Percentiles rank a stretch among this genome's conserved stretches.
phyloP scores from a whole-genome alignment of 2,797 vertebrate species.

The Clamator glandarius region DNA sequence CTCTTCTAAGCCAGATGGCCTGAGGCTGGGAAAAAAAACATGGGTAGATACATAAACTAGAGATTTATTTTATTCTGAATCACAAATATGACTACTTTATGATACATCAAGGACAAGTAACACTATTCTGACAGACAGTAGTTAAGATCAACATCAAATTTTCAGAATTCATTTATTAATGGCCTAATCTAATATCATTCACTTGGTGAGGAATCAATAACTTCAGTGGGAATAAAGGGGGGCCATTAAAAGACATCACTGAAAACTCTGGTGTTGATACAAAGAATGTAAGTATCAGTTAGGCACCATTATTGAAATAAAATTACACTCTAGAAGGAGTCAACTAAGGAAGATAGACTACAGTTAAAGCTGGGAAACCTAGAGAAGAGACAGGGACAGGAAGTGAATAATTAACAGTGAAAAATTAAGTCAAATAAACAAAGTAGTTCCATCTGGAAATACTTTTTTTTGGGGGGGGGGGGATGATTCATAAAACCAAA shows the following conservation, averaged over 20 bases:
- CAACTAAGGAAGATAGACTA: background rate
- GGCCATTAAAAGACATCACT: background rate
- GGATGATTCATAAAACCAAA: background rate
- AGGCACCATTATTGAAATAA: background rate
- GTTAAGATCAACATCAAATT: background rate
- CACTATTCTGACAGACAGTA: background rate
- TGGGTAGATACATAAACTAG: background rate
- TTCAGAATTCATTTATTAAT: background rate
- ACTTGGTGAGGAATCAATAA: background rate
- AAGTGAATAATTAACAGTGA: background rate
- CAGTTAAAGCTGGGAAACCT: background rate
- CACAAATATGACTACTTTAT: background rate
- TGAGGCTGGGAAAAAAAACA: background rate
- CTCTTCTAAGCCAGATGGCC: background rate
- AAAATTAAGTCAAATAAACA: constrained; percentile 4
- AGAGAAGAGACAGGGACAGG: background rate
- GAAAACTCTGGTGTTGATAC: background rate
- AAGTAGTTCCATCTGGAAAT: background rate
- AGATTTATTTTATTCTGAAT: background rate
- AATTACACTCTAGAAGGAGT: background rate
- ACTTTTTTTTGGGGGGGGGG: background rate
- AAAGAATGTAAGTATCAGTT: background rate
- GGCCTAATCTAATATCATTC: background rate
- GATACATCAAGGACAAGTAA: background rate
- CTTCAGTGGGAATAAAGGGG: background rate